These are phyloP conservation scores for Perccottus glenii DNA, from an alignment of 2,113 vertebrate species.

Conservation along the genomic window DNA sequence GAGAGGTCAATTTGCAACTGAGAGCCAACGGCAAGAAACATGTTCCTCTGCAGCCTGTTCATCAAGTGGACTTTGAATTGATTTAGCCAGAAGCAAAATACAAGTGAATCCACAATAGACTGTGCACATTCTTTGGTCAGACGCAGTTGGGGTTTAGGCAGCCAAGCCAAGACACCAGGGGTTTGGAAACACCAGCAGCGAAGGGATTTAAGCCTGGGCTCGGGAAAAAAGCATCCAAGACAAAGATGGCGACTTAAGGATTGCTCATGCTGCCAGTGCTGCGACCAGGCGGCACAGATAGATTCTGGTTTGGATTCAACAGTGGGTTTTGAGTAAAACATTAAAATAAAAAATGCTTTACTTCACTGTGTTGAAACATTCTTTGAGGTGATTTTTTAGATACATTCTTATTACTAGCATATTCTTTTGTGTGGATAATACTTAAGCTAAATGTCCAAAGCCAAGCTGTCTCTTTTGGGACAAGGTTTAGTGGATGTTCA, in stretches of 20 bases:
- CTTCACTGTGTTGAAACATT: too few species aligned
- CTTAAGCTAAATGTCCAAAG: too few species aligned
- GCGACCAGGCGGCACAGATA: neutral
- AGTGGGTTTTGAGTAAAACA: neutral
- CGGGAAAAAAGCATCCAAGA: neutral
- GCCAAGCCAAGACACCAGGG: conserved; percentile 2
- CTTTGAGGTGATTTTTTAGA: too few species aligned
- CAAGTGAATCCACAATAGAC: neutral
- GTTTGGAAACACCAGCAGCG: neutral
- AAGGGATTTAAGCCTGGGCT: neutral
- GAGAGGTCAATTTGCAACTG: conserved; percentile 1
- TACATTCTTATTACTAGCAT: too few species aligned
- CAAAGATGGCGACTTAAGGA: conserved; percentile 9
- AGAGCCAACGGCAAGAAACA: neutral
- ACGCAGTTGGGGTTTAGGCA: neutral
- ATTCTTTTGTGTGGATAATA: too few species aligned
- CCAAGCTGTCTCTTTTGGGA: too few species aligned
- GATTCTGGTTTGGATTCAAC: neutral
- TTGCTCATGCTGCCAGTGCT: neutral
- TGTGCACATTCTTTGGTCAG: neutral
- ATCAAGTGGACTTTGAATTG: conserved; percentile 6
- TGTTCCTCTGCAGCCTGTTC: neutral
- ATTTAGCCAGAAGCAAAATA: conserved; percentile 2
- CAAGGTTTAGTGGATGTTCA: too few species aligned
- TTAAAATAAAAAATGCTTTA: neutral